A percentile compares a stretch with the other conserved stretches of the same genome.
Conservation (phyloP, 1,140 invertebrate genomes). For the Hetaerina americana region DNA sequence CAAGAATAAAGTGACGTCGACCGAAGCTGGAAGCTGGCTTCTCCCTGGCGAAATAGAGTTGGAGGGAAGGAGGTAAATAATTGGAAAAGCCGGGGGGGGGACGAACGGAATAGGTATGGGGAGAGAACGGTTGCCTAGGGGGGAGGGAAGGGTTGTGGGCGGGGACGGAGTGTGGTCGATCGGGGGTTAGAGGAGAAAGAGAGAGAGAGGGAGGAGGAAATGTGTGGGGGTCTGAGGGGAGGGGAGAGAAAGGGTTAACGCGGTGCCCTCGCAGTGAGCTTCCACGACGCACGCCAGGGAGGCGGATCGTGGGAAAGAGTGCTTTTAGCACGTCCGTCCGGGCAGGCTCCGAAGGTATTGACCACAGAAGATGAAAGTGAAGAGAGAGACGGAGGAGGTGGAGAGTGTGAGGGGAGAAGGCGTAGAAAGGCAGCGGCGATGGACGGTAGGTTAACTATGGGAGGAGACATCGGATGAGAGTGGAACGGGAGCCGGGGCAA, state of each 20-base stretch:
- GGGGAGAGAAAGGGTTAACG: neutral
- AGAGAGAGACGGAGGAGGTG: no score
- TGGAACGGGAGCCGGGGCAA: no score
- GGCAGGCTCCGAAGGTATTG: neutral
- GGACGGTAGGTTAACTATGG: no score
- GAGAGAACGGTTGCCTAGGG: no score
- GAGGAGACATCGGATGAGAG: no score
- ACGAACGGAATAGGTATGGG: neutral
- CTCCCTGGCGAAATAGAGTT: no score
- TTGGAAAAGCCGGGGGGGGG: no score
- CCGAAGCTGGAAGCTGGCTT: no score
- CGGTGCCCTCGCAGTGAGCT: neutral
- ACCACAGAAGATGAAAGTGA: neutral
- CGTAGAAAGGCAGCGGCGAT: no score
- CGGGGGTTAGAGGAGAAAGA: neutral
- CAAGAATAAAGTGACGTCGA: no score
- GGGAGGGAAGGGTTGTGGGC: neutral
- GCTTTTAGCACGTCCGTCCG: neutral
- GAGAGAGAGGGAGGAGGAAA: neutral
- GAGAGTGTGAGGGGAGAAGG: no score
- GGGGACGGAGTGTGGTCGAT: neutral
- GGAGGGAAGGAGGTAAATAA: no score
- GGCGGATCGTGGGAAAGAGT: neutral
- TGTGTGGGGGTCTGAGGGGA: neutral
- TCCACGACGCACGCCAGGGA: neutral